Base-by-base conservation (phyloP, 2,888 invertebrate species). In the Philereme transversata region DNA sequence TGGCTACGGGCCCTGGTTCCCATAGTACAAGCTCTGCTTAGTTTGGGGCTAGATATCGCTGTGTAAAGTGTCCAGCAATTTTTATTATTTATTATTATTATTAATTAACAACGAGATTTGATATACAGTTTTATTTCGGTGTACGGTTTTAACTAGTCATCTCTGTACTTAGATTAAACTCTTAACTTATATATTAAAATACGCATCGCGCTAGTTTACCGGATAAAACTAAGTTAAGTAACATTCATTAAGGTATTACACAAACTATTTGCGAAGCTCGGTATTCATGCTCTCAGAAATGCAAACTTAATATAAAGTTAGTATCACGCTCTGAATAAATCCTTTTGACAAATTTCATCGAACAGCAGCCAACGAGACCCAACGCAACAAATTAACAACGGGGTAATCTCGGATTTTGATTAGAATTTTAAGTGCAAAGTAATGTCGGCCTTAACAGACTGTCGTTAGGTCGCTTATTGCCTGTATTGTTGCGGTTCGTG, bases 281-380 rank as follows among this genome's bases (percentile, higher is more conserved):
- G 48, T 52, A 55, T 56, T 60, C 56, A 47, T 56, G 47, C 46
- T 53, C 60, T 55, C 35, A 52, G 43, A 62, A 62, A 59, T 55
- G 33, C 51, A 64, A 65, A 65, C 51, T 62, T 54, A 56, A 62
- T 60, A 60, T 54, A 60, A 62, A 64, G 49, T 66, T 59, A 36
- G 51, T 54, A 59, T 62, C 60, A 44, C 51, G 48, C 51, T 58
- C 49, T 57, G 46, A 63, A 65, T 70, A 68, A 68, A 67, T 66
- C 66, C 62, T 62, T 67, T 61, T 62, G 64, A 67, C 62, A 67
- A 70, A 70, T 68, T 60, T 47, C 55, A 67, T 70, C 53, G 65
- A 67, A 65, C 62, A 40, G 9, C 51, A 62, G 56, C 47, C 52
- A 41, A 45, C 51, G 61, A 63, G 49, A 48, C 59, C 11, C 54